These are phyloP conservation scores for Enteromius anoplus DNA, from an alignment of 2,797 vertebrate genomes.

Conservation along the genomic window DNA sequence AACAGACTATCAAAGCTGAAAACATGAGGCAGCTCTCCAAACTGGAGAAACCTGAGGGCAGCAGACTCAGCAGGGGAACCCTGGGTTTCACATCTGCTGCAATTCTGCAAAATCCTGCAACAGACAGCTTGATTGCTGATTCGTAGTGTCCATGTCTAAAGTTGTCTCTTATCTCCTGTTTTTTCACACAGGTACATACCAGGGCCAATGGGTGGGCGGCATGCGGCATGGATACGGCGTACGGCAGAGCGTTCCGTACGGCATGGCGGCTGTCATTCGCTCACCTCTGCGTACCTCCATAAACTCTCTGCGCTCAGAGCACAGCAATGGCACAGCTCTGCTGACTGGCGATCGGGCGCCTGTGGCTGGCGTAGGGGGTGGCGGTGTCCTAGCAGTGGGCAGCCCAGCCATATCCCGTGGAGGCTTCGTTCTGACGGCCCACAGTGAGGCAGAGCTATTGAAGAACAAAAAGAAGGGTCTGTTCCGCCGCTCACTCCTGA, in stretches of 20 bases:
- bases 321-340: slow-evolving; percentile 93
- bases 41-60: slow-evolving; percentile 16
- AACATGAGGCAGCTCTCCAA: slow-evolving; percentile 36
- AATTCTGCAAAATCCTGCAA: slow-evolving; percentile 23
- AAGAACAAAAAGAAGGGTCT: slow-evolving; percentile 94
- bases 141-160: background rate
- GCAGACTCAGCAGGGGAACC: slow-evolving; percentile 25
- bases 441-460: slow-evolving; percentile 93
- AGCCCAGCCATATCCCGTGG: slow-evolving; percentile 93
- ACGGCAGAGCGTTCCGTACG: slow-evolving; percentile 96
- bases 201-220: slow-evolving; percentile 96
- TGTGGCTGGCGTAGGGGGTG: slow-evolving; percentile 82
- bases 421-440: slow-evolving; percentile 94
- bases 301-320: slow-evolving; percentile 96
- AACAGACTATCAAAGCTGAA: slow-evolving; percentile 23
- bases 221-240: slow-evolving; percentile 97
- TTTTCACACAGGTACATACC: slow-evolving; percentile 87
- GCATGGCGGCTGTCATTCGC: slow-evolving; percentile 97
- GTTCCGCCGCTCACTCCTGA: slow-evolving; percentile 94
- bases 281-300: slow-evolving; percentile 97
- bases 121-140: slow-evolving; percentile 5
- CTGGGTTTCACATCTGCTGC: slow-evolving; percentile 22
- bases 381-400: slow-evolving; percentile 77
- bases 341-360: slow-evolving; percentile 79
- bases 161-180: slow-evolving; percentile 26